Conservation (phyloP, 2,888 invertebrate species). For the Pollenia angustigena region DNA sequence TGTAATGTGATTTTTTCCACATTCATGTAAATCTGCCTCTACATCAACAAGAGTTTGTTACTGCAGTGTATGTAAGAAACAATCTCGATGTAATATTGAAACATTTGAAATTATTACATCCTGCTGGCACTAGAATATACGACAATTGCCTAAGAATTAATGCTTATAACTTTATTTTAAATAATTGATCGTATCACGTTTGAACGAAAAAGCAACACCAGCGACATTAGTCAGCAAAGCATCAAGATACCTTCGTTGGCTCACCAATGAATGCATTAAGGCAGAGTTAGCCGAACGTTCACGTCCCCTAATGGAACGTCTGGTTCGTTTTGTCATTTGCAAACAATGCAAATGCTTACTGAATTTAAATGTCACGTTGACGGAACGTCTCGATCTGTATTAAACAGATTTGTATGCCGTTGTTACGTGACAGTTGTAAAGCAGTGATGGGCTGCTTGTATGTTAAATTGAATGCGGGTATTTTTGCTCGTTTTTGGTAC, state of each 20-base stretch:
- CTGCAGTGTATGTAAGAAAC: slow-evolving; percentile 6
- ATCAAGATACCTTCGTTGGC: slow-evolving; percentile 15
- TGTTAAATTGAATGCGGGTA: no score
- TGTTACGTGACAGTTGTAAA: no score
- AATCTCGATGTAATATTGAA: slow-evolving; percentile 37
- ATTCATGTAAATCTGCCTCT: not conserved
- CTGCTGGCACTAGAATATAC: slow-evolving; percentile 75
- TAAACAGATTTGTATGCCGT: no score
- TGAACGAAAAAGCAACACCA: slow-evolving; percentile 32
- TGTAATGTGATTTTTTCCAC: slow-evolving; percentile 1
- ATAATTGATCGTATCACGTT: slow-evolving; percentile 55
- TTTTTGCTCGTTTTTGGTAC: no score
- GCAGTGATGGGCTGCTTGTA: no score
- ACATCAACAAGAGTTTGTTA: slow-evolving; percentile 12
- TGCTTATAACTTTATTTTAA: slow-evolving; percentile 80
- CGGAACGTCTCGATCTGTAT: no score
- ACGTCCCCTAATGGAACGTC: no score
- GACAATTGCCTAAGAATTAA: slow-evolving; percentile 63
- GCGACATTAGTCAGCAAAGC: slow-evolving; percentile 18
- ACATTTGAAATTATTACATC: slow-evolving; percentile 77
- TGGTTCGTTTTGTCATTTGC: no score
- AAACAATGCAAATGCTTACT: no score
- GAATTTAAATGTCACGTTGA: no score
- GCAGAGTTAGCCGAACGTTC: no score
- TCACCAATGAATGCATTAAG: not conserved